Evolutionary conservation across 1,140 invertebrate species (phyloP).

Genomic region (Drosophila novamexicana): DNA sequence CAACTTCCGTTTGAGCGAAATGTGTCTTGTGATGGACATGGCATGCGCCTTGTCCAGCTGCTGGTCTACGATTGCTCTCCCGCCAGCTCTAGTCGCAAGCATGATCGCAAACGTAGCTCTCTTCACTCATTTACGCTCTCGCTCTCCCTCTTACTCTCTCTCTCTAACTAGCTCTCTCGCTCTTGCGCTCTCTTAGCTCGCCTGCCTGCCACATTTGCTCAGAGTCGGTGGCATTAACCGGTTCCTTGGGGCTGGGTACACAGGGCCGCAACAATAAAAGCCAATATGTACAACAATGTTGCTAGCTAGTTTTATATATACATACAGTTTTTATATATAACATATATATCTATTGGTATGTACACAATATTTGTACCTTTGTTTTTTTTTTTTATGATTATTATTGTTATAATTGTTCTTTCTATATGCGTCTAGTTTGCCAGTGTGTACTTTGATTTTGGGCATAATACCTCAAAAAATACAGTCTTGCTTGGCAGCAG

Average conservation of each 20-base stretch:
- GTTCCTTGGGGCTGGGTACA: conserved; percentile 47
- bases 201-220: conserved; percentile 49
- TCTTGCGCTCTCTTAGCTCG: conserved; percentile 1
- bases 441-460: conserved; percentile 29
- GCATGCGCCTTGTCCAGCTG: conserved; percentile 37
- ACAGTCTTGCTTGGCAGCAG: neutral
- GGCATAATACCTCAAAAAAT: conserved; percentile 23
- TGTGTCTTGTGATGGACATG: conserved; percentile 38
- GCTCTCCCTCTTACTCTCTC: neutral
- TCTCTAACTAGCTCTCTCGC: conserved; percentile 4
- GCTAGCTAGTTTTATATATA: conserved; percentile 25
- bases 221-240: conserved; percentile 32
- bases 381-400: conserved; percentile 7
- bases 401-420: neutral
- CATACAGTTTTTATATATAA: neutral
- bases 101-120: conserved; percentile 1
- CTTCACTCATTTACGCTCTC: neutral
- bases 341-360: neutral
- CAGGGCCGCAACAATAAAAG: conserved; percentile 33
- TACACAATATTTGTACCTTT: conserved; percentile 1
- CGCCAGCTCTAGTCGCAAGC: neutral
- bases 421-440: neutral
- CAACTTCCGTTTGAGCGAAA: conserved; percentile 47
- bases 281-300: conserved; percentile 32
- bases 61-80: conserved; percentile 8